Evolutionary conservation across 2,113 vertebrate species (phyloP).

Genomic region (Siniperca knerii): DNA sequence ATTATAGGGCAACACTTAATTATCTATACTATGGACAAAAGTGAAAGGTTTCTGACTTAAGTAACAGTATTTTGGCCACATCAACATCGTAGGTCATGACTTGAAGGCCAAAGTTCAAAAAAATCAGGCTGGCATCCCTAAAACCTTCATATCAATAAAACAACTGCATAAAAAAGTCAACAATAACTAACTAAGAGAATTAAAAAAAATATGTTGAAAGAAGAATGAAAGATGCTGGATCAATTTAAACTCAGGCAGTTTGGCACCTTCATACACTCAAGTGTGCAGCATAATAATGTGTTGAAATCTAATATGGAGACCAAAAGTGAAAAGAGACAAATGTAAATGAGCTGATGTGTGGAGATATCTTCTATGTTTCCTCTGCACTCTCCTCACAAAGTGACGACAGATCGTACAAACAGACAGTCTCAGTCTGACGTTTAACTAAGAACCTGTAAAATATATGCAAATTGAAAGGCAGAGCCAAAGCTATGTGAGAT

Average conservation of each 20-base stretch:
- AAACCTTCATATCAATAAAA: not conserved
- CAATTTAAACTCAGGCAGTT: not conserved
- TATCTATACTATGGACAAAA: not conserved
- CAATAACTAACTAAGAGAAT: not conserved
- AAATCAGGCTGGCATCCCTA: not conserved
- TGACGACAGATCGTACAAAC: not conserved
- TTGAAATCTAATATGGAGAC: not conserved
- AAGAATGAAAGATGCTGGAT: not conserved
- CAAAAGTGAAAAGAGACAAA: not conserved
- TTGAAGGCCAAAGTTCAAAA: not conserved
- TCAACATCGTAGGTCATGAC: not conserved
- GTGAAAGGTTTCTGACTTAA: not conserved
- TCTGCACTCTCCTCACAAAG: slow-evolving; percentile 4
- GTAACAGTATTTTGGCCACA: not conserved
- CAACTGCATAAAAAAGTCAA: not conserved
- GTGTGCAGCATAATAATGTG: not conserved
- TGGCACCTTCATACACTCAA: not conserved
- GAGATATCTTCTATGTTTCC: not conserved
- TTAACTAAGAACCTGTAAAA: not conserved
- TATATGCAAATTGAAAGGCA: slow-evolving; percentile 2
- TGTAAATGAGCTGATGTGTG: not conserved
- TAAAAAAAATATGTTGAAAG: not conserved
- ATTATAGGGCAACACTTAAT: not conserved
- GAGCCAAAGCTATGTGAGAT: not conserved
- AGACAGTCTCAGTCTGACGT: not conserved